Base-by-base conservation (phyloP, 2,888 invertebrate species). In the Drosophila formosana region DNA sequence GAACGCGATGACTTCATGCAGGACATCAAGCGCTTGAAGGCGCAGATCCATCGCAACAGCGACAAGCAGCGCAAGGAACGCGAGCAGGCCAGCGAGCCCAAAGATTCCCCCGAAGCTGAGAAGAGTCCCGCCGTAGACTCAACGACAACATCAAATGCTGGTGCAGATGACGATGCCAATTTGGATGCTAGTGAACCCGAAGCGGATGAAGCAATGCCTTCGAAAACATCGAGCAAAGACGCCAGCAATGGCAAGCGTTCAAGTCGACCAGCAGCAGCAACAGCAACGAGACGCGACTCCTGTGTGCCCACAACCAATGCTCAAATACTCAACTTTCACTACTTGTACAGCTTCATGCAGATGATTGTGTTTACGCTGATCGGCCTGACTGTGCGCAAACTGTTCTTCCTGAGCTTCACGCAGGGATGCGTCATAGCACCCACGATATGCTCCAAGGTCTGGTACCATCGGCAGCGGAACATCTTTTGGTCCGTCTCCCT, bases 261-360 rank as follows among this genome's bases (percentile, higher is more conserved):
- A 18, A 18, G 18, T 18, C 30, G 23, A 3, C 11, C 26, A 28
- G 8, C 61, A 23, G 25, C 60, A 43, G 6, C 61, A 28, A 25
- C 60, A 43, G 6, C 43, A n/a, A 26, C 56, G 4, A 64, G 71
- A 11, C 70, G 82, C 28, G 57, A 72, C 49, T 81, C 83, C 13
- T 66, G 55, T 11, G 52, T 76, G 46, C 80, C 88, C 28, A 73
- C 73, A 25, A 51, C 73, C 26, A 80, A 86, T 57, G 60, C 61
- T 4, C 80, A 83, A 25, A 72, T 88, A 49, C 69, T 86, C 13
- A 87, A 83, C 69, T 83, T 90, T 64, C 90, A 92, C 66, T 92
- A 92, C 34, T 93, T 95, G 60, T 97, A 96, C 90, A 96, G 95
- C 90, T 91, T 96, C 30, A 93, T 95, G 8, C 97, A 97, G 89